Evolutionary conservation across 2,113 vertebrate species (phyloP).

Genomic region (Chascanopsetta lugubris): DNA sequence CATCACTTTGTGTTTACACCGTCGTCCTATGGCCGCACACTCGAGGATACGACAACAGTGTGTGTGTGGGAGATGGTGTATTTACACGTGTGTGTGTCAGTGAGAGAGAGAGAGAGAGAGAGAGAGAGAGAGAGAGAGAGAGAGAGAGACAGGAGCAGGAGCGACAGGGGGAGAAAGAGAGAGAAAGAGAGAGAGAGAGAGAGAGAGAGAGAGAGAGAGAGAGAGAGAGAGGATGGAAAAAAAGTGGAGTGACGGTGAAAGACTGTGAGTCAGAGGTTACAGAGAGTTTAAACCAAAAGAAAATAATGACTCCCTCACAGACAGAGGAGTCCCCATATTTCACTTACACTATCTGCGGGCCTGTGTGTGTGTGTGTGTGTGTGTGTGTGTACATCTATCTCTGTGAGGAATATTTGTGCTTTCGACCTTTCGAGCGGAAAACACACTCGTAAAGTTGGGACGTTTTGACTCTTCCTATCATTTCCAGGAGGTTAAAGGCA

Average conservation of each 20-base stretch:
- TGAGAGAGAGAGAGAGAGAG: constrained; percentile 13
- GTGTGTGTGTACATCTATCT: neutral
- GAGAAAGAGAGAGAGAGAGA: constrained; percentile 29
- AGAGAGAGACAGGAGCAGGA: constrained; percentile 33
- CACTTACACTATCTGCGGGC: constrained; percentile 4
- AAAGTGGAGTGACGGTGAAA: constrained; percentile 22
- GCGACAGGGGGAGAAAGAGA: constrained; percentile 43
- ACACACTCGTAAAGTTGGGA: neutral
- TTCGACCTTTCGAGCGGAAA: constrained; percentile 1
- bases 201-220: constrained; percentile 9
- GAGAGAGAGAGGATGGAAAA: constrained; percentile 31
- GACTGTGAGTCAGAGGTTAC: constrained; percentile 49
- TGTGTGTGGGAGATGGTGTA: neutral
- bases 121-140: constrained; percentile 30
- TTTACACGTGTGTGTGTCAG: constrained; percentile 10
- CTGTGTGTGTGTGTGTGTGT: neutral
- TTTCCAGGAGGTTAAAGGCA: neutral
- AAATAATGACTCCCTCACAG: constrained; percentile 31
- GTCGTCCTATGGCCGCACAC: constrained; percentile 15
- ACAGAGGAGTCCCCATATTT: constrained; percentile 9
- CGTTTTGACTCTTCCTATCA: neutral
- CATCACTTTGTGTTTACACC: constrained; percentile 7
- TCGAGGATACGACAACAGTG: neutral
- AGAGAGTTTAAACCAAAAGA: constrained; percentile 53
- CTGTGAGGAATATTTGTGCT: neutral